These are phyloP conservation scores for Homarus gammarus DNA, from an alignment of 2,888 invertebrate species.

Conservation along the genomic window DNA sequence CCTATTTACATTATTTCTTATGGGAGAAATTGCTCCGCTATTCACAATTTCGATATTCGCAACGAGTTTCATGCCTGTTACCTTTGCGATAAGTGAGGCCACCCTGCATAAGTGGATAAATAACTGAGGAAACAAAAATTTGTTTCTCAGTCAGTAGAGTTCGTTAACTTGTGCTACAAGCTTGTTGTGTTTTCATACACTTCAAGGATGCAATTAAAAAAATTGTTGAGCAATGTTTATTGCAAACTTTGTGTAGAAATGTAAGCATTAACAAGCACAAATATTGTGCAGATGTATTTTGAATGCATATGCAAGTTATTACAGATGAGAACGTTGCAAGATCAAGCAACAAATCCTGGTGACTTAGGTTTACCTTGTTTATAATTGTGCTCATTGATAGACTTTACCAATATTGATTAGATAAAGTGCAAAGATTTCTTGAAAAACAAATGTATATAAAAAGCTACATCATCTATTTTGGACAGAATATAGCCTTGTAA, in stretches of 20 bases:
- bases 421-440: background rate
- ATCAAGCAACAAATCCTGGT: constrained; percentile 60
- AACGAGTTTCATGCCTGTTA: too few species aligned
- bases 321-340: constrained; percentile 45
- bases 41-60: too few species aligned
- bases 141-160: background rate
- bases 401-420: background rate
- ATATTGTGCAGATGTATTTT: constrained; percentile 70
- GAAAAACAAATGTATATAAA: constrained; percentile 19
- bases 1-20: too few species aligned
- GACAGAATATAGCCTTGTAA: background rate
- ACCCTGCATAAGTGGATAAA: too few species aligned
- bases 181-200: background rate
- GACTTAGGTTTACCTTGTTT: constrained; percentile 34
- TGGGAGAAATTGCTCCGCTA: too few species aligned
- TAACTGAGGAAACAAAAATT: too few species aligned
- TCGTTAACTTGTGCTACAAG: background rate
- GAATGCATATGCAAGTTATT: constrained; percentile 59
- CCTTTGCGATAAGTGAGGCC: too few species aligned
- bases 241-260: constrained; percentile 75
- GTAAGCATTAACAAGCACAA: constrained; percentile 72
- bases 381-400: background rate
- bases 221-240: constrained; percentile 69
- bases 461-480: constrained; percentile 6
- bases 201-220: constrained; percentile 15